A percentile compares a stretch with the other conserved stretches of the same genome.
These are phyloP conservation scores for Epinephelus malabaricus DNA, from an alignment of 2,797 vertebrate species.

Conservation along the genomic window DNA sequence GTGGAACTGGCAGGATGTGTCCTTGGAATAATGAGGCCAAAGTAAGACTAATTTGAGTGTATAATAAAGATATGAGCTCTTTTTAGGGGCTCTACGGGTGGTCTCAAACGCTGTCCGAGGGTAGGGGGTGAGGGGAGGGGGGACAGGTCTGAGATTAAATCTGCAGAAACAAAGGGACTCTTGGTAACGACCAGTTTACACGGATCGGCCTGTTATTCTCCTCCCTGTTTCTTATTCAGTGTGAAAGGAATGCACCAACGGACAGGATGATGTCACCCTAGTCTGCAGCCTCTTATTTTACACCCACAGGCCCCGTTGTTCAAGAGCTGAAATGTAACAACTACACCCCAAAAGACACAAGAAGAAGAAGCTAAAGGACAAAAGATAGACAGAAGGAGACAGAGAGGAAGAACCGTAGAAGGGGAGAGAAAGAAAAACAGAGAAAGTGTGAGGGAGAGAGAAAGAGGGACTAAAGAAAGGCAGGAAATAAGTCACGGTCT, in stretches of 20 bases:
- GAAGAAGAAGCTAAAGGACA: not conserved
- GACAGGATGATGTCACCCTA: conserved; percentile 77
- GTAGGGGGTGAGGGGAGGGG: not conserved
- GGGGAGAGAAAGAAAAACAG: conserved; percentile 1
- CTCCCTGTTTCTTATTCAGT: conserved; percentile 67
- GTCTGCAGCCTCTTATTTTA: conserved; percentile 68
- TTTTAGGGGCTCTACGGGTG: conserved; percentile 38
- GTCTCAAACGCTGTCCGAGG: conserved; percentile 28
- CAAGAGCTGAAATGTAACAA: conserved; percentile 51
- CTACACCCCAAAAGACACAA: conserved; percentile 24
- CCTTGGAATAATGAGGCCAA: conserved; percentile 68
- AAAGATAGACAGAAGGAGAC: not conserved
- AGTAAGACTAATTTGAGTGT: conserved; percentile 38
- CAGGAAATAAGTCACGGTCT: conserved; percentile 75
- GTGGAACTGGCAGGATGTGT: conserved; percentile 30
- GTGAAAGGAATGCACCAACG: conserved; percentile 77
- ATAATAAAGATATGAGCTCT: conserved; percentile 38
- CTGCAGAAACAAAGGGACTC: conserved; percentile 54
- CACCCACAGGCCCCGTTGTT: conserved; percentile 46
- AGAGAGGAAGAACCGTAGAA: not conserved
- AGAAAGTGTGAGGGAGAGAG: conserved; percentile 16
- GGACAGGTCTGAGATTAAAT: conserved; percentile 46
- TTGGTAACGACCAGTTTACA: conserved; percentile 33
- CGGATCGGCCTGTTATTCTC: conserved; percentile 52
- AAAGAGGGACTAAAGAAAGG: conserved; percentile 55